Conservation (phyloP, 30 jellyfish, hydroid and myxozoan species). For the Aurelia sp. region DNA sequence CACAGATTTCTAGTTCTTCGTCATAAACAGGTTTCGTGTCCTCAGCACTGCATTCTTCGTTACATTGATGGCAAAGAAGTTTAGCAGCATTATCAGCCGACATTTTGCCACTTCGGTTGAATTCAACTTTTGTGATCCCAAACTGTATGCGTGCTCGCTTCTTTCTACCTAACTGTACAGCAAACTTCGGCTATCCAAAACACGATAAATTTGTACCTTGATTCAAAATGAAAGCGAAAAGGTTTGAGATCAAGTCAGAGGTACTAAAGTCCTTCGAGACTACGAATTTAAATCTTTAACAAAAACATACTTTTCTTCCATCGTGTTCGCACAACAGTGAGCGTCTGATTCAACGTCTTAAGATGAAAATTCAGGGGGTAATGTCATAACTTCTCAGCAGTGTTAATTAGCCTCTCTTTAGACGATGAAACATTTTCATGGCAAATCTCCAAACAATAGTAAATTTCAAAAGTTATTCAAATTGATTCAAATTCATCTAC, state of each 20-base stretch:
- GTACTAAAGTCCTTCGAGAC: conserved; percentile 3
- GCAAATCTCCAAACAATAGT: not conserved
- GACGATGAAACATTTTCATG: not conserved
- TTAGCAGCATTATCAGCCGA: conserved; percentile 39
- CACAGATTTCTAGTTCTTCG: conserved; percentile 61
- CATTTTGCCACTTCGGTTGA: conserved; percentile 12
- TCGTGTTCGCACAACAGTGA: conserved; percentile 67
- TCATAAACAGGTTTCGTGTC: conserved; percentile 66
- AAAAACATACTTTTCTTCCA: conserved; percentile 50
- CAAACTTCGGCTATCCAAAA: not conserved
- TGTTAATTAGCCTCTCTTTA: not conserved
- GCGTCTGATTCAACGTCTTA: conserved; percentile 66
- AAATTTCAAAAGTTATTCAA: not conserved
- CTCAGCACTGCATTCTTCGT: conserved; percentile 24
- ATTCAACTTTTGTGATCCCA: conserved; percentile 10
- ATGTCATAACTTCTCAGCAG: not conserved
- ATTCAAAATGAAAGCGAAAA: not conserved
- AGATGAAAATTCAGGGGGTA: conserved; percentile 75
- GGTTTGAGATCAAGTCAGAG: not conserved
- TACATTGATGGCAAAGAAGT: conserved; percentile 73
- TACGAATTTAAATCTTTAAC: conserved; percentile 37
- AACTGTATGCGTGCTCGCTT: not conserved
- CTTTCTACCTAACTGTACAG: not conserved
- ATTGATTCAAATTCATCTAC: not conserved
- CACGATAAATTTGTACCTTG: not conserved